These are phyloP conservation scores for Eutolmus rufibarbis DNA, from an alignment of 2,888 invertebrate species.

Conservation along the genomic window DNA sequence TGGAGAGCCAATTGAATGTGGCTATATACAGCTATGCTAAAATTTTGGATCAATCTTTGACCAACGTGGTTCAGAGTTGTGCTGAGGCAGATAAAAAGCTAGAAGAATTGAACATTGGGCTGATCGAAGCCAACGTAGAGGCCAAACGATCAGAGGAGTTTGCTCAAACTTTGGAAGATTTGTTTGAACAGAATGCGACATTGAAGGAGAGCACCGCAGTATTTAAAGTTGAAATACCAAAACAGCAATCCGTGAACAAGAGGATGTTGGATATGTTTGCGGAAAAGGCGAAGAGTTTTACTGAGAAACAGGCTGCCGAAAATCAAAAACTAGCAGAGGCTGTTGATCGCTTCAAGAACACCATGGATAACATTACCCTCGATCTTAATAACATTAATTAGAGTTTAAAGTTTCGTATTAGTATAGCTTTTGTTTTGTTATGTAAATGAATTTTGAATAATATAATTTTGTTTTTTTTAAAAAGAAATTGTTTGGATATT, in stretches of 20 bases:
- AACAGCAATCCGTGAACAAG: not conserved
- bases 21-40: slow-evolving; percentile 18
- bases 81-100: not conserved
- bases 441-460: not conserved
- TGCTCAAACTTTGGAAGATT: not conserved
- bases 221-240: not conserved
- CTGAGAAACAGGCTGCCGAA: not conserved
- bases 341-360: not conserved
- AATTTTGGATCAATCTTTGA: not conserved
- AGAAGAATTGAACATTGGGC: slow-evolving; percentile 6
- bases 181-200: not conserved
- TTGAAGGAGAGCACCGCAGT: not conserved
- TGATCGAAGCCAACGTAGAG: not conserved
- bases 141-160: not conserved
- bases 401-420: not conserved
- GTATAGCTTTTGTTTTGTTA: not conserved
- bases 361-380: slow-evolving; percentile 11
- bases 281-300: not conserved
- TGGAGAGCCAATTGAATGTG: slow-evolving; percentile 25
- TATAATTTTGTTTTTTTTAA: not conserved
- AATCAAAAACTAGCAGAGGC: not conserved
- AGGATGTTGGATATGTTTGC: not conserved
- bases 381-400: not conserved
- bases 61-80: not conserved
- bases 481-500: too few species aligned